Evolutionary conservation across 2,888 invertebrate genomes (phyloP), one percentile per base, ranked within the genome.

Genomic region (Abrostola tripartita): DNA sequence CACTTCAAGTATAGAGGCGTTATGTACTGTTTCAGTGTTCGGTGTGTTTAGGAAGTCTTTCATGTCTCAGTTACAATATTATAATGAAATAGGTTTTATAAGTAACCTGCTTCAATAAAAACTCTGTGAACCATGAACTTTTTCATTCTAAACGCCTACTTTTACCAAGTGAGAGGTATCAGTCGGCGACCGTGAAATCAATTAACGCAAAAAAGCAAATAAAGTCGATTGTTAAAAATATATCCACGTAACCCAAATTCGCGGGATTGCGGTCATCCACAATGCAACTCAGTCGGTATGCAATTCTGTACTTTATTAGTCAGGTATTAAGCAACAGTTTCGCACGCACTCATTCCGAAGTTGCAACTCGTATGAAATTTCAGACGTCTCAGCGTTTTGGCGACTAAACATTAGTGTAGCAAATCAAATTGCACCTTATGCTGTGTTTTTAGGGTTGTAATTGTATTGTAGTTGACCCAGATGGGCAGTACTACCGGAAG

Each of bases 401-500:
- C 64, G 42, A 64, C 56, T 61, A 66, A 65, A 58, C 38, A 52
- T 49, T 10, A 7, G 6, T 11, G 11, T n/a, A 49, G 0, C 50
- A 58, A 24, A 24, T 7, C 0, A 65, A 66, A 52, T 36, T 8
- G 42, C 8, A 49, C 66, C 55, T 53, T 76, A 58, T 70, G 12
- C 24, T n/a, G 5, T 38, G 9, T 10, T 8, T 0, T 0, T 53
- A 75, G 75, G 71, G 73, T 81, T 81, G 52, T 49, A 60, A 76
- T 72, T 80, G 10, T 61, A 37, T 59, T 63, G 65, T 40, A 1
- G 36, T 36, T 66, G 54, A 6, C 24, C 40, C 37, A 49, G 41
- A 50, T 62, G 62, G 58, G 71, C 75, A 64, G 62, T 71, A 75
- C 72, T 76, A 81, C 81, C 88, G 92, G 92, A 92, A 91, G 85